Percentiles rank a stretch among this genome's conserved stretches.
Conservation (phyloP, 2,888 invertebrate species). For the Eupithecia dodoneata region DNA sequence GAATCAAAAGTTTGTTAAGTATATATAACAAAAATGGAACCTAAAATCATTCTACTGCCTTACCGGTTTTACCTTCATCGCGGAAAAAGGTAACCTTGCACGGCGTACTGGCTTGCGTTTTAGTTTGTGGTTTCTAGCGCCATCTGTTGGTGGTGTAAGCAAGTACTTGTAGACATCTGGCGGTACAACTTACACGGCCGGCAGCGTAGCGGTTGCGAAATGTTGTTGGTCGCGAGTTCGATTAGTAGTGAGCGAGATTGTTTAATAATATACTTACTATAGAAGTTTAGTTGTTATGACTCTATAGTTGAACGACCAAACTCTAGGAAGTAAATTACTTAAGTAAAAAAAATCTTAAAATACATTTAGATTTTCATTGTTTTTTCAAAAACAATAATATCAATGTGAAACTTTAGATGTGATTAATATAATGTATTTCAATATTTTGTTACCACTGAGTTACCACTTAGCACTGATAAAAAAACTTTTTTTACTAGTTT, state of each 20-base stretch:
- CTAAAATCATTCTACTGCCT: not conserved
- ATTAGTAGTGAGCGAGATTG: not conserved
- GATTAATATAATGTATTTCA: not conserved
- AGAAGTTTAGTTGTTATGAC: too few relatives aligned
- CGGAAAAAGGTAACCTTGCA: constrained; percentile 2
- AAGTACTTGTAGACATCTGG: constrained; percentile 10
- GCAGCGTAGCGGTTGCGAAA: not conserved
- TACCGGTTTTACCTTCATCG: not conserved
- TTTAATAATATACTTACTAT: not conserved
- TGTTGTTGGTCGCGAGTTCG: not conserved
- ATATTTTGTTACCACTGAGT: not conserved
- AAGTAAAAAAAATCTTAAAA: not conserved
- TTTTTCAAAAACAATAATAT: not conserved
- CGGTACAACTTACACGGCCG: not conserved
- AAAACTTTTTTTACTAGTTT: too few relatives aligned
- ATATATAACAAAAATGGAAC: not conserved
- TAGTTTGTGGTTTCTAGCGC: constrained; percentile 6
- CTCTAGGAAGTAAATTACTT: not conserved
- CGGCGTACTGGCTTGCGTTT: not conserved
- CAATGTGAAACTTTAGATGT: not conserved
- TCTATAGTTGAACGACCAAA: not conserved
- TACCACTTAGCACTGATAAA: too few relatives aligned
- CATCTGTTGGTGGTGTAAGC: constrained; percentile 2
- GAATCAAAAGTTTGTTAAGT: not conserved
- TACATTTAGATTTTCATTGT: not conserved